phyloP scores from a whole-genome alignment of 1,140 invertebrate genomes.

The Caenorhabditis brenneri region DNA sequence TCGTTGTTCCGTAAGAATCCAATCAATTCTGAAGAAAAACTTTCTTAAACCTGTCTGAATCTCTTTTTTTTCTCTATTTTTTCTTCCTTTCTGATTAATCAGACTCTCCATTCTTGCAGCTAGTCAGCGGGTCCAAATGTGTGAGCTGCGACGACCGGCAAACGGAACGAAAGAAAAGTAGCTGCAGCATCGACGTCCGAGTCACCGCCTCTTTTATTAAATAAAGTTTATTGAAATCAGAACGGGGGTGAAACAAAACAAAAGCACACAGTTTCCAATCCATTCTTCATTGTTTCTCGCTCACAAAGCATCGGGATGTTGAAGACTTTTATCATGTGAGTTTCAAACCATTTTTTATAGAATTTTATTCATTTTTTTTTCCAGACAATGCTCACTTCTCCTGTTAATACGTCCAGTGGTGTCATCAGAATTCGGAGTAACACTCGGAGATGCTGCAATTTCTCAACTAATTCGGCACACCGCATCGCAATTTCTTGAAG shows the following conservation, averaged over 20 bases:
- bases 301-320: background rate
- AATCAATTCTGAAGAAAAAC: too few relatives aligned
- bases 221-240: constrained; percentile 16
- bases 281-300: background rate
- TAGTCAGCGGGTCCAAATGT: constrained; percentile 27
- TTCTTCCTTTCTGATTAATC: background rate
- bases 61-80: background rate
- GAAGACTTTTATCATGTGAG: constrained; percentile 9
- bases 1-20: too few relatives aligned
- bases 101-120: background rate
- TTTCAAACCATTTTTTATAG: background rate
- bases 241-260: constrained; percentile 6
- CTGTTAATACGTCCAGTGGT: background rate
- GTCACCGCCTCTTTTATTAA: background rate
- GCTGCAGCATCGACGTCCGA: background rate
- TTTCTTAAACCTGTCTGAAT: background rate
- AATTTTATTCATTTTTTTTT: background rate
- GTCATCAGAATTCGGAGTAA: constrained; percentile 42
- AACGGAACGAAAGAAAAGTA: constrained; percentile 22
- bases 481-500: constrained; percentile 44
- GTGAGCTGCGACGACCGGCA: constrained; percentile 33
- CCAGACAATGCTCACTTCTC: constrained; percentile 18
- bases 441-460: constrained; percentile 47
- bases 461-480: constrained; percentile 51
- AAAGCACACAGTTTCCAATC: constrained; percentile 17